Evolutionary conservation across 1,140 invertebrate species (phyloP), one percentile per base, ranked within the genome.

Genomic region (Maconellicoccus hirsutus): DNA sequence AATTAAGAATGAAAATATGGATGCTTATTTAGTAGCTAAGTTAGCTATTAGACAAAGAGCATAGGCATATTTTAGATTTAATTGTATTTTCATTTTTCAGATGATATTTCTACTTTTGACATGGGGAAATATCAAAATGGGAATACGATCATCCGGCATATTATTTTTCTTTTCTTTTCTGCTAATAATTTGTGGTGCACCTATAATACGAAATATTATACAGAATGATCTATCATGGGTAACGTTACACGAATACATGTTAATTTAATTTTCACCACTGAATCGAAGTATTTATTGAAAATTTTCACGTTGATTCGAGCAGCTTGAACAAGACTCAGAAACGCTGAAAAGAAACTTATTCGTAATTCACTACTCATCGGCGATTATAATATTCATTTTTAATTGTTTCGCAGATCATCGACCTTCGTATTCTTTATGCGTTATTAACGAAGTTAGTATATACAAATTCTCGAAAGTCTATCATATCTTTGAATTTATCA

Each of bases 91-190:
- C 3, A 33, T 33, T 33, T 33, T 33, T 33, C 80, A 94, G 91
- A 77, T 81, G 71, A 81, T 94, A 75, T 82, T 87, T 73, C 82
- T 83, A 39, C 78, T 86, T 38, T 81, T 96, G 72, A 80, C 93
- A 74, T 81, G 86, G 72, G 88, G 88, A 74, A 94, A 94, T 78
- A 86, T 86, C 77, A 90, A 89, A 78, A 84, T 86, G 83, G 94
- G 94, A 26, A 82, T 95, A 73, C 82, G 89, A 75, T 89, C 92
- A 12, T 96, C 94, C 16, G 94, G 93, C 23, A 82, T 93, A 66
- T 80, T 93, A 74, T 94, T 95, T 78, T 79, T 92, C 52, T 97
- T 95, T 81, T 96, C 92, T 92, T 82, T 94, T 26, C 77, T 92
- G 1, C 77, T 90, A 61, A 78, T 82, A 4, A 12, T 95, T 25